These are phyloP conservation scores for Latrodectus geometricus DNA, from an alignment of 1,140 invertebrate species.

Conservation along the genomic window DNA sequence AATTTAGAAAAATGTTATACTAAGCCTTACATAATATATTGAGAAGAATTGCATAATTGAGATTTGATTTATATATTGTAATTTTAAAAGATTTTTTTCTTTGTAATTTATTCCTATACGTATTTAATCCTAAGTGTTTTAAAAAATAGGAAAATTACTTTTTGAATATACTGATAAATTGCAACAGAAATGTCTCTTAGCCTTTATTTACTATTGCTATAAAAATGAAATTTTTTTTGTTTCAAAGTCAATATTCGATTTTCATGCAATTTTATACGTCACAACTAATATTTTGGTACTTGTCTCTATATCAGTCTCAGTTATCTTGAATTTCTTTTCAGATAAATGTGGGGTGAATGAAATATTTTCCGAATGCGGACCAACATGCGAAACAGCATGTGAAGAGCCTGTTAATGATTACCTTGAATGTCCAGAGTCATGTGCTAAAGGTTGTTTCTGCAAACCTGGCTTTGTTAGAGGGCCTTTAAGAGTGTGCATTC, in stretches of 20 bases:
- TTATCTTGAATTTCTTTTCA: not conserved
- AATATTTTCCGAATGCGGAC: conserved; percentile 6
- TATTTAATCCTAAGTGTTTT: too few species aligned
- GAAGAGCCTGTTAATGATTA: not conserved
- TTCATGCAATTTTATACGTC: not conserved
- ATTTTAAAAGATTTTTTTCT: too few species aligned
- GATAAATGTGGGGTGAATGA: conserved; percentile 26
- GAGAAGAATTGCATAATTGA: too few species aligned
- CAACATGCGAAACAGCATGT: conserved; percentile 7
- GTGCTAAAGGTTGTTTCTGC: conserved; percentile 37
- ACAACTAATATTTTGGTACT: not conserved
- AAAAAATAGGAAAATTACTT: too few species aligned
- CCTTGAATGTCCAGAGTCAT: conserved; percentile 14
- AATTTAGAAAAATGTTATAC: too few species aligned
- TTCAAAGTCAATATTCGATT: not conserved
- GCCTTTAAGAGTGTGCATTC: conserved; percentile 9
- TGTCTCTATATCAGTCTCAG: not conserved
- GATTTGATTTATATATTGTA: too few species aligned
- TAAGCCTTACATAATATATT: too few species aligned
- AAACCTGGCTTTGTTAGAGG: conserved; percentile 39
- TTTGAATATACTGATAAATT: not conserved
- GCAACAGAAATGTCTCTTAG: too few species aligned
- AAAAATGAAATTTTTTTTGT: not conserved
- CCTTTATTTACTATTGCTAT: too few species aligned
- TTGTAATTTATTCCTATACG: too few species aligned